These are phyloP conservation scores for Leucopsar rothschildi DNA, from an alignment of 2,113 vertebrate genomes.

Conservation along the genomic window DNA sequence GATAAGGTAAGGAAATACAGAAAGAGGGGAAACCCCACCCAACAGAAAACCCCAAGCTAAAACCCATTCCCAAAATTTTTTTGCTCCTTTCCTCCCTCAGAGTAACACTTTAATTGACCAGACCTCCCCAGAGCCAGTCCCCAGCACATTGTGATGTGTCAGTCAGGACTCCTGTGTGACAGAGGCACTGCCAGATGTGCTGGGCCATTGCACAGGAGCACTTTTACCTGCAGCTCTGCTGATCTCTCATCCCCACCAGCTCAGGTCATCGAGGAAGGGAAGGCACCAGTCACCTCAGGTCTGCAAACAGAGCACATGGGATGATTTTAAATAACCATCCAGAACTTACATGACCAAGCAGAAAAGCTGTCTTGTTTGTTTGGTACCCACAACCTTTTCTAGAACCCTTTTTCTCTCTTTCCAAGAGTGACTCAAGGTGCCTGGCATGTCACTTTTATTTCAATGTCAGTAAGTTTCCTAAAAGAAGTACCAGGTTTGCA, in stretches of 20 bases:
- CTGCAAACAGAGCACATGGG: neutral
- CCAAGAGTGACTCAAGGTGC: neutral
- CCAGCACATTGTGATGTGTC: accelerated
- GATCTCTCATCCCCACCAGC: neutral
- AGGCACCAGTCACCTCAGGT: neutral
- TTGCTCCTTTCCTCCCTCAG: neutral
- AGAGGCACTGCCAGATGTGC: neutral
- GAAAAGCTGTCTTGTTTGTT: neutral
- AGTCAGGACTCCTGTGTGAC: neutral
- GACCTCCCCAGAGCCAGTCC: neutral
- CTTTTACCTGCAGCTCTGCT: neutral
- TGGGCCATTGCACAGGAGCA: neutral
- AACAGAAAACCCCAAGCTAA: neutral
- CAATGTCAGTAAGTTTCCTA: neutral
- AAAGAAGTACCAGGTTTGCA: neutral
- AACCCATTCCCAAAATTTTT: neutral
- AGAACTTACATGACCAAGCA: neutral
- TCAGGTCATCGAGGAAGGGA: neutral
- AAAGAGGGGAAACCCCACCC: neutral
- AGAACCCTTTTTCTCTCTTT: neutral
- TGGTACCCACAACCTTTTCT: neutral
- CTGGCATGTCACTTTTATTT: neutral
- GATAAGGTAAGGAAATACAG: neutral
- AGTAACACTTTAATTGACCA: neutral
- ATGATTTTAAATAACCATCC: neutral